phyloP scores from a whole-genome alignment of 1,140 invertebrate genomes.

The Eubasilissa regina region DNA sequence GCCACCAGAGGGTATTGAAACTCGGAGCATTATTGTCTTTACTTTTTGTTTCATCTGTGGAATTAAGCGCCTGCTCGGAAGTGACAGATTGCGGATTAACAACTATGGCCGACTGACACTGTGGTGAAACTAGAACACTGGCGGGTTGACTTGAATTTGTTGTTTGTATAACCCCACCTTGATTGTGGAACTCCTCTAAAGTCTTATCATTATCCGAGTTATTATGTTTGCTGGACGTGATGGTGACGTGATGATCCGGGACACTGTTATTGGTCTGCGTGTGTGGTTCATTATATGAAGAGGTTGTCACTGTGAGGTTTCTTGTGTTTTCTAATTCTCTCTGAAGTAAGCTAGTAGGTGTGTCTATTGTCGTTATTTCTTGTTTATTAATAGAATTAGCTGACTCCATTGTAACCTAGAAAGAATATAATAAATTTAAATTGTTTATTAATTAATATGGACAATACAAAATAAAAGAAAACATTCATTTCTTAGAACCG shows the following conservation, averaged over 20 bases:
- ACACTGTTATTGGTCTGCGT: slow-evolving; percentile 21
- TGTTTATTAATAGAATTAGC: slow-evolving; percentile 47
- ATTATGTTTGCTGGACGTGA: slow-evolving; percentile 49
- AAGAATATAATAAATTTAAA: slow-evolving; percentile 30
- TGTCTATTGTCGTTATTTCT: slow-evolving; percentile 42
- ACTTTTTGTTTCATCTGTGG: slow-evolving; percentile 31
- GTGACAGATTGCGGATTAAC: slow-evolving; percentile 49
- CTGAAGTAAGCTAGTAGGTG: slow-evolving; percentile 51
- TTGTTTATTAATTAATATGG: neutral
- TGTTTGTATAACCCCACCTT: slow-evolving; percentile 49
- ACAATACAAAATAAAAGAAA: no score
- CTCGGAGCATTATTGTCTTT: slow-evolving; percentile 42
- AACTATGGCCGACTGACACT: slow-evolving; percentile 53
- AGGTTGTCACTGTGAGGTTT: slow-evolving; percentile 56
- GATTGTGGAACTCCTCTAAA: slow-evolving; percentile 31
- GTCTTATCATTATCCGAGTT: slow-evolving; percentile 25
- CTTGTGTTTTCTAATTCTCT: slow-evolving; percentile 56
- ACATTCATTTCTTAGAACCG: no score
- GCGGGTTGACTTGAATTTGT: slow-evolving; percentile 35
- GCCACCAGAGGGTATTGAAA: slow-evolving; percentile 65
- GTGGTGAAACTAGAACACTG: slow-evolving; percentile 48
- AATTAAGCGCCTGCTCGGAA: slow-evolving; percentile 30
- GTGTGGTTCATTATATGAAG: slow-evolving; percentile 43
- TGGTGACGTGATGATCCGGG: slow-evolving; percentile 51
- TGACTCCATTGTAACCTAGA: slow-evolving; percentile 51